A percentile compares a stretch with the other conserved stretches of the same genome.
Evolutionary conservation across 2,888 invertebrate genomes (phyloP).

Genomic region (Caenorhabditis auriculariae): DNA sequence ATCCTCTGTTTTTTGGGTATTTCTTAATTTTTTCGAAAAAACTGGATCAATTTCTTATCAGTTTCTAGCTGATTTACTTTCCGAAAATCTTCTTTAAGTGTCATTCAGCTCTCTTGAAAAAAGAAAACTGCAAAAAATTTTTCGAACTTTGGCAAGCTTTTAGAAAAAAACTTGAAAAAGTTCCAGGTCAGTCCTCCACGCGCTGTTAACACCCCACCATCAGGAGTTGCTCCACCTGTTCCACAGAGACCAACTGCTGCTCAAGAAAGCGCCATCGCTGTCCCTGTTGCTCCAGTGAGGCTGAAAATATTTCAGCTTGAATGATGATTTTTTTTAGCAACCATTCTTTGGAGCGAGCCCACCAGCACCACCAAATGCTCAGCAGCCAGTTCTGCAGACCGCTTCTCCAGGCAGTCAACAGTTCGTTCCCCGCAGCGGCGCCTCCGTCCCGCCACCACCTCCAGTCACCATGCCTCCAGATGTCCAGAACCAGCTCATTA

Average conservation of each 20-base stretch:
- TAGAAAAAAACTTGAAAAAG: too few relatives aligned
- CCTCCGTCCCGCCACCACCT: constrained; percentile 40
- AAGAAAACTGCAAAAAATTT: too few relatives aligned
- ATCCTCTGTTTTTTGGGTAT: too few relatives aligned
- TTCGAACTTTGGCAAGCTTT: too few relatives aligned
- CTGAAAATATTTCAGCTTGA: too few relatives aligned
- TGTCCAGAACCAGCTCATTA: constrained; percentile 63
- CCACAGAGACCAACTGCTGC: constrained; percentile 21
- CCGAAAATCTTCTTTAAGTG: too few relatives aligned
- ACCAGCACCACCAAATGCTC: constrained; percentile 35
- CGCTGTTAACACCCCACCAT: constrained; percentile 43
- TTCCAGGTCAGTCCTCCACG: constrained; percentile 47
- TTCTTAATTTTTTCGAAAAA: not conserved
- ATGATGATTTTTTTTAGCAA: too few relatives aligned
- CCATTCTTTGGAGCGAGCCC: constrained; percentile 20
- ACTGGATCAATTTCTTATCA: too few relatives aligned
- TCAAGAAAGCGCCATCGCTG: constrained; percentile 22
- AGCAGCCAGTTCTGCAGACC: constrained; percentile 37
- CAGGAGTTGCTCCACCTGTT: too few relatives aligned
- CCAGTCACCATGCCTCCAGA: constrained; percentile 62
- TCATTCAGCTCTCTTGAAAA: too few relatives aligned
- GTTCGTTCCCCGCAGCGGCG: constrained; percentile 35
- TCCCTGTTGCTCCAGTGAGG: constrained; percentile 36
- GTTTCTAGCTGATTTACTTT: too few relatives aligned
- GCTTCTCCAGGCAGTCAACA: constrained; percentile 39